Conservation (phyloP, 2,888 invertebrate genomes). For the Malthinus flaveolus region DNA sequence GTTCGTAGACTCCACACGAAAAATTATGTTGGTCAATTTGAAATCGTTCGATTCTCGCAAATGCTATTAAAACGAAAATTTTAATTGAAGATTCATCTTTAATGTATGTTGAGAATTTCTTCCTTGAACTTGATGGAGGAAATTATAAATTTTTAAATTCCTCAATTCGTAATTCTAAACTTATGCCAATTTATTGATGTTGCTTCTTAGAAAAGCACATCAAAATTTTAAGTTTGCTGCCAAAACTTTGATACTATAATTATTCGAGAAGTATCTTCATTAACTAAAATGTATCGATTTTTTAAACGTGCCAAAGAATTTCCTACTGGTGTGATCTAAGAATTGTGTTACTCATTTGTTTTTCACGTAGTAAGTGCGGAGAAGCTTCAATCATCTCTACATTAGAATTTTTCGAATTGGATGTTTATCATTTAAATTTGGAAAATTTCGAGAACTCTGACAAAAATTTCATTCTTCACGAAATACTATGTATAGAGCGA, state of each 20-base stretch:
- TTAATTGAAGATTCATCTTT: constrained; percentile 2
- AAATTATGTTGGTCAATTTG: constrained; percentile 7
- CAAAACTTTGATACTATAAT: constrained; percentile 12
- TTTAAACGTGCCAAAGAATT: too few relatives aligned
- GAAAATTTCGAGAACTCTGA: too few relatives aligned
- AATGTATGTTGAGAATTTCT: not conserved
- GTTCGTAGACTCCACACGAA: constrained; percentile 26
- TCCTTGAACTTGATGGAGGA: constrained; percentile 3
- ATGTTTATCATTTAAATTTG: too few relatives aligned
- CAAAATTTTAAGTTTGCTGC: constrained; percentile 15
- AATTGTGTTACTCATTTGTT: too few relatives aligned
- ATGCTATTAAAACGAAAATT: not conserved
- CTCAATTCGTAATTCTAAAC: not conserved
- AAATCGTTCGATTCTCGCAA: not conserved
- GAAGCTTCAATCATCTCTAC: too few relatives aligned
- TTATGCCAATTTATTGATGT: constrained; percentile 5
- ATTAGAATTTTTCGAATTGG: too few relatives aligned
- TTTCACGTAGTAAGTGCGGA: too few relatives aligned
- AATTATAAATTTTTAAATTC: not conserved
- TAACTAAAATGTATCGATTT: constrained; percentile 4
- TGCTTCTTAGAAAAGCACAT: constrained; percentile 9
- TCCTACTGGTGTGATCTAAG: too few relatives aligned
- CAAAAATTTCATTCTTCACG: too few relatives aligned
- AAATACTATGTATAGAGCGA: too few relatives aligned
- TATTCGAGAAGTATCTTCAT: not conserved